Conservation (phyloP, 2,113 vertebrate genomes). For the Salvator merianae region DNA sequence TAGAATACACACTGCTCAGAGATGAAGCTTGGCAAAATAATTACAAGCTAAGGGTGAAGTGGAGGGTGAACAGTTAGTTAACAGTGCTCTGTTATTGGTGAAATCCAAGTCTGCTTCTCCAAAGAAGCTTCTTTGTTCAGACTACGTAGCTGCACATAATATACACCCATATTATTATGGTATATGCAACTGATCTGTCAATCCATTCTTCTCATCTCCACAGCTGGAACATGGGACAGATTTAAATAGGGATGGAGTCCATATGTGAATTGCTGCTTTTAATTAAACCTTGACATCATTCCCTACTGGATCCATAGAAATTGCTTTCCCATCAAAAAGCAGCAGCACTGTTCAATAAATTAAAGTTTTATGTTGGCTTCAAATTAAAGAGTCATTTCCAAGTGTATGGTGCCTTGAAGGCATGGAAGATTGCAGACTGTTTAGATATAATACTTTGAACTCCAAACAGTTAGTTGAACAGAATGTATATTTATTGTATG, state of each 20-base stretch:
- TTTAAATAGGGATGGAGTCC: not conserved
- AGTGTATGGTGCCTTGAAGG: slow-evolving; percentile 37
- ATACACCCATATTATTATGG: not conserved
- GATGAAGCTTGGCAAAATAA: too few species aligned
- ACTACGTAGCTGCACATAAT: not conserved
- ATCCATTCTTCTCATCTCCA: not conserved
- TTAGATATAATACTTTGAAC: slow-evolving; percentile 42
- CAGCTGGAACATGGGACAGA: not conserved
- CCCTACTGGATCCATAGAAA: slow-evolving; percentile 36
- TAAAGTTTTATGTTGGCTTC: slow-evolving; percentile 32
- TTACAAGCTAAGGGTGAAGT: too few species aligned
- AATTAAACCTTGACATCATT: slow-evolving; percentile 35
- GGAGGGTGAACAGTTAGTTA: too few species aligned
- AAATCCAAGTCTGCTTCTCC: not conserved
- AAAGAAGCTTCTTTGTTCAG: not conserved
- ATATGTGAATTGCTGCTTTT: slow-evolving; percentile 14
- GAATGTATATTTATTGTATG: slow-evolving; percentile 38
- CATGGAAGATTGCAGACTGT: slow-evolving; percentile 25
- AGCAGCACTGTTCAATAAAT: slow-evolving; percentile 19
- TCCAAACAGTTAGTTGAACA: slow-evolving; percentile 21
- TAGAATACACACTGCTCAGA: too few species aligned
- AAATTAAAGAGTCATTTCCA: slow-evolving; percentile 48
- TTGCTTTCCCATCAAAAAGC: slow-evolving; percentile 18
- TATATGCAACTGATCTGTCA: not conserved
- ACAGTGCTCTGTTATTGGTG: not conserved